Evolutionary conservation across 1,140 invertebrate species (phyloP).

Genomic region (Drosophila willistoni): DNA sequence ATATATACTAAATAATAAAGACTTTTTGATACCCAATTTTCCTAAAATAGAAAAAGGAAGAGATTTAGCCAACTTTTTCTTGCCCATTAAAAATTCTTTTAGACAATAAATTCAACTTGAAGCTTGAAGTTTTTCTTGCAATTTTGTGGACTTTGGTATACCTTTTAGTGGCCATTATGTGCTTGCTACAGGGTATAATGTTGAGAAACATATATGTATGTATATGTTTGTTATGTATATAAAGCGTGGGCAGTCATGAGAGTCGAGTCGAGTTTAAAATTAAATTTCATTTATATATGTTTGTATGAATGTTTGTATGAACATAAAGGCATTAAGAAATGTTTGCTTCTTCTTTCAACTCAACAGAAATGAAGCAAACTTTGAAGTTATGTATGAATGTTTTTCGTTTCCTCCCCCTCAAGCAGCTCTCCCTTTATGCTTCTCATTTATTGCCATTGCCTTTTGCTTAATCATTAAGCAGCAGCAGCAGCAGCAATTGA

Average conservation of each 20-base stretch:
- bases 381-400: slow-evolving; percentile 6
- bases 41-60: too few species aligned
- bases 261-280: slow-evolving; percentile 11
- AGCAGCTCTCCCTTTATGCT: slow-evolving; percentile 7
- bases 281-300: slow-evolving; percentile 6
- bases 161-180: not conserved
- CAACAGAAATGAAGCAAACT: slow-evolving; percentile 9
- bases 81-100: too few species aligned
- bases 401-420: not conserved
- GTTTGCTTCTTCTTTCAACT: not conserved
- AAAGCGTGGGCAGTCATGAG: slow-evolving; percentile 10
- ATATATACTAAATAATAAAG: slow-evolving; percentile 8
- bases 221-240: not conserved
- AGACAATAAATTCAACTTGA: too few species aligned
- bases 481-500: slow-evolving; percentile 1
- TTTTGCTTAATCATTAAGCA: slow-evolving; percentile 71
- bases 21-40: not conserved
- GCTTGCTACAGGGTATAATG: not conserved
- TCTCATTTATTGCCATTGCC: slow-evolving; percentile 42
- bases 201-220: not conserved
- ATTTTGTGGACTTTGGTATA: not conserved
- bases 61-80: too few species aligned
- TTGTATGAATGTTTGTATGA: not conserved
- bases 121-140: not conserved
- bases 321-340: slow-evolving; percentile 6